Evolutionary conservation across 2,888 invertebrate genomes (phyloP), one percentile per base, ranked within the genome.

Genomic region (Melitaea athalia): DNA sequence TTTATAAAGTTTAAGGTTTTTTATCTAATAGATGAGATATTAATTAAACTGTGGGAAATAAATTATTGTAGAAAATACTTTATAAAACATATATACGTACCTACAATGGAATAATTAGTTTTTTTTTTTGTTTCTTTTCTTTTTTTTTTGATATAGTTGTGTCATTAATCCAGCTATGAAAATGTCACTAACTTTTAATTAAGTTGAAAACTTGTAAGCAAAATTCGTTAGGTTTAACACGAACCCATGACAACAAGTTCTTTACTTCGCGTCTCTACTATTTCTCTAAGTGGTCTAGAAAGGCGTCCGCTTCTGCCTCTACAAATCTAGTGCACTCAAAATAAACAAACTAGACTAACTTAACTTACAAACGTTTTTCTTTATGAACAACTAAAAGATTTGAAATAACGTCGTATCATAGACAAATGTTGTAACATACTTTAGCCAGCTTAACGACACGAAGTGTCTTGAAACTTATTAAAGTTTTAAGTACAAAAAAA

Each of bases 221-320:
- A 5, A 31, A 33, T 53, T 15, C 31, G 31, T 57, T n/a, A 15
- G 38, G 59, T 59, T 61, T 60, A 62, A 59, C 64, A 59, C 24
- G 68, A 71, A 71, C 68, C 65, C 60, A 68, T 59, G n/a, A 42
- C 65, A 71, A 71, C 70, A 71, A 71, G 70, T 71, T 68, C 53
- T 59, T 55, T 49, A 68, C 68, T 68, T 63, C 53, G 55, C 66
- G 66, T 67, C 63, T 57, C 64, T 53, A 53, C 24, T 24, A 24
- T 24, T 24, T 24, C 47, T n/a, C 53, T 60, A 64, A 70, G 68
- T 60, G 63, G 59, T 67, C 69, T 71, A 68, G 69, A 64, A 71
- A 71, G 63, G 66, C 63, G 45, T 60, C 66, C 64, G 63, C 52
- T 68, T 59, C 50, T 57, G 63, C 47, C 63, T 65, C 14, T 12